A percentile compares a stretch with the other conserved stretches of the same genome.
Evolutionary conservation across 2,797 vertebrate genomes (phyloP).

Genomic region (Lacerta agilis): DNA sequence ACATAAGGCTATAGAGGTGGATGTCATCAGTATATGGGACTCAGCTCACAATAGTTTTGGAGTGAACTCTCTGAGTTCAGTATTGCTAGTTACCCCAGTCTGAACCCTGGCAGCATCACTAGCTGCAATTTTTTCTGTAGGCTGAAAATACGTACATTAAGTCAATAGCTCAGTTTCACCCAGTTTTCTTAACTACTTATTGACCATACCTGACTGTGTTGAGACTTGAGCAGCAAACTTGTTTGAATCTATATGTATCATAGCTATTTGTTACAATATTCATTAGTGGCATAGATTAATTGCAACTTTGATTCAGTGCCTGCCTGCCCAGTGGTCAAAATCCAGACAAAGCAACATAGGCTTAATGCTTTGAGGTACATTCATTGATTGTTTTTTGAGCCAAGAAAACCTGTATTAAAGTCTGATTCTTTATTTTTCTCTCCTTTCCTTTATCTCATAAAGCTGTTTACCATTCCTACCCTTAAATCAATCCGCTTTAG

Average conservation of each 20-base stretch:
- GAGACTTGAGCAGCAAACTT: background rate
- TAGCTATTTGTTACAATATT: conserved; percentile 14
- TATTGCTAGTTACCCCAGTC: too few species aligned
- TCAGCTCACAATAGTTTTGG: too few species aligned
- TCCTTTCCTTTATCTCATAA: background rate
- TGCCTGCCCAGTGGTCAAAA: background rate
- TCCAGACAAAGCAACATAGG: background rate
- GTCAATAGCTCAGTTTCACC: background rate
- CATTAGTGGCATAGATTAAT: conserved; percentile 10
- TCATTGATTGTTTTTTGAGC: conserved; percentile 19
- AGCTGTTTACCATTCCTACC: conserved; percentile 28
- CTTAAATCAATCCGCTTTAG: background rate
- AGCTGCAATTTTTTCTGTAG: background rate
- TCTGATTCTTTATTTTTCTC: background rate
- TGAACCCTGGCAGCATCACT: background rate
- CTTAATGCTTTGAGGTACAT: background rate
- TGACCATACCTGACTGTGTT: background rate
- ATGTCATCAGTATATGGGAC: too few species aligned
- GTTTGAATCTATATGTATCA: background rate
- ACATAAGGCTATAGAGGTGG: too few species aligned
- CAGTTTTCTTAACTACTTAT: background rate
- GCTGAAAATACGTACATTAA: background rate
- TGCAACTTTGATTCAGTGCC: background rate
- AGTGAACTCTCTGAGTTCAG: too few species aligned
- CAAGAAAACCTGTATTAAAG: background rate